phyloP scores from a whole-genome alignment of 37 sponge, comb jelly and placozoan species.

The Halisarca cf. caerulea region DNA sequence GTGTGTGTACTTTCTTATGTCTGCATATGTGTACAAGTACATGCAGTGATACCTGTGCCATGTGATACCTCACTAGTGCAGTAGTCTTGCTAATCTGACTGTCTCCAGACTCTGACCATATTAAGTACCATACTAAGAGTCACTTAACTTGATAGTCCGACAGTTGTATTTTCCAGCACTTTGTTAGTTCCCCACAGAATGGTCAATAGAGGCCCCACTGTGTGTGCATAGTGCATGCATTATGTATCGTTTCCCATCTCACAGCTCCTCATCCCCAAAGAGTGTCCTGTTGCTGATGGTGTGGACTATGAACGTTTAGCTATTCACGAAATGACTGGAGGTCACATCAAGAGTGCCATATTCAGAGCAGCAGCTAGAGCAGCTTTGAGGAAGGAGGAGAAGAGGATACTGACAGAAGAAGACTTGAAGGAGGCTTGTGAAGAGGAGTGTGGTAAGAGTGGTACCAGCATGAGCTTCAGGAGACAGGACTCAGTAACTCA shows the following conservation, averaged over 20 bases:
- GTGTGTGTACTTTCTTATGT: too few relatives aligned
- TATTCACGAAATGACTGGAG: conserved; percentile 76
- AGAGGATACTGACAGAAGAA: conserved; percentile 46
- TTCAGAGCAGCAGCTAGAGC: conserved; percentile 75
- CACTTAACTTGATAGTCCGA: too few relatives aligned
- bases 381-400: conserved; percentile 56
- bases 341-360: conserved; percentile 70
- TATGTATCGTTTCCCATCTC: neutral
- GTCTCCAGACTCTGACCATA: too few relatives aligned
- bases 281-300: conserved; percentile 69
- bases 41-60: too few relatives aligned
- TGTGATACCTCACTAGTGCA: too few relatives aligned
- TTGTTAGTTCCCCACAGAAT: too few relatives aligned
- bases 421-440: conserved; percentile 70
- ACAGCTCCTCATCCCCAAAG: conserved; percentile 69
- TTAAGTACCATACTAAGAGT: too few relatives aligned
- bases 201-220: too few relatives aligned
- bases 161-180: too few relatives aligned
- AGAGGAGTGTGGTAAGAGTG: conserved; percentile 66
- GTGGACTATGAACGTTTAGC: conserved; percentile 68
- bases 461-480: conserved; percentile 57
- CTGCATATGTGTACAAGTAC: too few relatives aligned
- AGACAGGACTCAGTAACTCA: conserved; percentile 64
- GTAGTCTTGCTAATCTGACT: too few relatives aligned
- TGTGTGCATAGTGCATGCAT: neutral